These are phyloP conservation scores for Ladona fulva DNA, from an alignment of 1,140 invertebrate genomes.

Conservation along the genomic window DNA sequence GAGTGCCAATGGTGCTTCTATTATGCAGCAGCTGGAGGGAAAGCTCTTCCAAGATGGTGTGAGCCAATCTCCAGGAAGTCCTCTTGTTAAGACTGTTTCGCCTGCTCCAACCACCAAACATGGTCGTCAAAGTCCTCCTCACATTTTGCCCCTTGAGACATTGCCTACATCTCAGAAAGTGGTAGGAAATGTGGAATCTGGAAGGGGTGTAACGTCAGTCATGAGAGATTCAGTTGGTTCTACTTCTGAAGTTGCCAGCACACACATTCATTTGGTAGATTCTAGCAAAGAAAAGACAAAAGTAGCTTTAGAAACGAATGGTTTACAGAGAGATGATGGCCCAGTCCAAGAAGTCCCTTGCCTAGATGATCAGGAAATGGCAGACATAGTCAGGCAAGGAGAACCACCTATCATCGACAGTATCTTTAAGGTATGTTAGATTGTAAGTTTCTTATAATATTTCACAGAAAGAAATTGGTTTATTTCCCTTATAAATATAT, in stretches of 20 bases:
- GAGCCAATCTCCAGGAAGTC: no score
- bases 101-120: no score
- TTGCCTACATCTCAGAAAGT: background rate
- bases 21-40: no score
- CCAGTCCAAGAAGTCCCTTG: conserved; percentile 30
- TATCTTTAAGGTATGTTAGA: background rate
- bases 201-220: background rate
- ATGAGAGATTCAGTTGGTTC: background rate
- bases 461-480: no score
- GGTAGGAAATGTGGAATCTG: background rate
- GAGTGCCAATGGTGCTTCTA: background rate
- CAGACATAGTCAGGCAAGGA: conserved; percentile 29
- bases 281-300: background rate
- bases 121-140: background rate
- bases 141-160: background rate
- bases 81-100: no score
- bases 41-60: no score
- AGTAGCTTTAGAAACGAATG: background rate
- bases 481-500: no score
- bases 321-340: conserved; percentile 23
- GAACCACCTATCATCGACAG: conserved; percentile 20
- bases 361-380: conserved; percentile 46
- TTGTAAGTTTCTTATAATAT: background rate
- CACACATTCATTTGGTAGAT: background rate
- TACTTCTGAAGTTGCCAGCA: background rate